phyloP scores from a whole-genome alignment of 2,888 invertebrate species.

The Calephelis perditalis region DNA sequence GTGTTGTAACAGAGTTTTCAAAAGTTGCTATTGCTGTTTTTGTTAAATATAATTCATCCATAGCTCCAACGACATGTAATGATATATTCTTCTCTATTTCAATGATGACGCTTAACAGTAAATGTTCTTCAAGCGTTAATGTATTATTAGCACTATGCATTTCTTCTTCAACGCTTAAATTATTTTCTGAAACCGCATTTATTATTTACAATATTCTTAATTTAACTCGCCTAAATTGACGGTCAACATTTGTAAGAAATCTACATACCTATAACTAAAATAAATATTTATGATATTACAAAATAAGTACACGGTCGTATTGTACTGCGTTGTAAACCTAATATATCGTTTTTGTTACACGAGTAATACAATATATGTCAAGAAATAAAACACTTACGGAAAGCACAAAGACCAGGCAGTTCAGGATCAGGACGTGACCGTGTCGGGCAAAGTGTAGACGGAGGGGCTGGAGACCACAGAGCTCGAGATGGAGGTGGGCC shows the following conservation, averaged over 20 bases:
- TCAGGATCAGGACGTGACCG: constrained; percentile 39
- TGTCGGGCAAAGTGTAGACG: constrained; percentile 47
- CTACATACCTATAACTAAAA: too few relatives aligned
- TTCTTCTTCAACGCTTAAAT: constrained; percentile 33
- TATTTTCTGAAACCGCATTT: constrained; percentile 43
- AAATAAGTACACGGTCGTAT: too few relatives aligned
- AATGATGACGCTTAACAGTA: constrained; percentile 47
- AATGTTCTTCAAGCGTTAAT: constrained; percentile 48
- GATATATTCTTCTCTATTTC: constrained; percentile 52
- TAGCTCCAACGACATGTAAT: constrained; percentile 41
- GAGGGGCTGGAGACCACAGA: constrained; percentile 42
- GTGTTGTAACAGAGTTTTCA: constrained; percentile 33
- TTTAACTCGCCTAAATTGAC: too few relatives aligned
- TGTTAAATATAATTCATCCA: constrained; percentile 56
- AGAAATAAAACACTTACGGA: constrained; percentile 44
- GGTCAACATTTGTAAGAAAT: too few relatives aligned
- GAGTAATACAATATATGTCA: too few relatives aligned
- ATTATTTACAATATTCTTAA: neutral
- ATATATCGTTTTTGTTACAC: too few relatives aligned
- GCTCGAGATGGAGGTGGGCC: constrained; percentile 43
- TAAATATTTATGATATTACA: too few relatives aligned
- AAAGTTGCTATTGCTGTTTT: constrained; percentile 53
- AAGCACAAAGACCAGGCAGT: constrained; percentile 45
- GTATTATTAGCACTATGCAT: constrained; percentile 37
- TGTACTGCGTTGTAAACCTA: too few relatives aligned